A percentile compares a stretch with the other conserved stretches of the same genome.
These are phyloP conservation scores for Lineus longissimus DNA, from an alignment of 1,140 invertebrate genomes.

Conservation along the genomic window DNA sequence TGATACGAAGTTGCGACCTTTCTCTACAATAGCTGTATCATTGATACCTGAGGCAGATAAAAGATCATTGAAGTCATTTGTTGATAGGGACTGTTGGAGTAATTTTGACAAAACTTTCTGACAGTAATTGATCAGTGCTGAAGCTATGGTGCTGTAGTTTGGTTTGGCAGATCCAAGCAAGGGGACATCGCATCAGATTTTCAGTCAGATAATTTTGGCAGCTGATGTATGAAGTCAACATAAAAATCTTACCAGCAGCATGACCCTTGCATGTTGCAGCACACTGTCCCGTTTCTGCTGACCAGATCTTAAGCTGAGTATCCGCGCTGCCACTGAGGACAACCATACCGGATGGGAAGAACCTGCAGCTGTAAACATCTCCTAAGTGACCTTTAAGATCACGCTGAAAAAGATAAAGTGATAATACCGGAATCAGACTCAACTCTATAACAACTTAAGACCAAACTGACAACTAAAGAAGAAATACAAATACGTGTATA, in stretches of 20 bases:
- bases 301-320: conserved; percentile 69
- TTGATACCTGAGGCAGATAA: conserved; percentile 55
- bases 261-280: conserved; percentile 67
- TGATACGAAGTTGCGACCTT: conserved; percentile 69
- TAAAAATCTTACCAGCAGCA: background rate
- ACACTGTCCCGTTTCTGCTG: conserved; percentile 64
- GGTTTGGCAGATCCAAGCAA: too few species aligned
- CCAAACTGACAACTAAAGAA: conserved; percentile 4
- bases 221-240: too few species aligned
- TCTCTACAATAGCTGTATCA: conserved; percentile 67
- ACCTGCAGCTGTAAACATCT: conserved; percentile 67
- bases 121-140: too few species aligned
- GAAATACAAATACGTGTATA: conserved; percentile 25
- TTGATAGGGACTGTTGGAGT: too few species aligned
- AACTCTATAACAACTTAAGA: background rate
- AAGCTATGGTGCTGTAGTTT: too few species aligned
- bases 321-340: conserved; percentile 67
- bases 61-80: conserved; percentile 12
- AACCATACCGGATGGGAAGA: conserved; percentile 71
- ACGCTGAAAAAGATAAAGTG: conserved; percentile 47
- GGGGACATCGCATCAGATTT: too few species aligned
- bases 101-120: too few species aligned
- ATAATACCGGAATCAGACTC: conserved; percentile 1
- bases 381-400: conserved; percentile 65
- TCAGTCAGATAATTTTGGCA: too few species aligned